Conservation (phyloP, 2,113 vertebrate species). For the Ivindomyrus marchei region DNA sequence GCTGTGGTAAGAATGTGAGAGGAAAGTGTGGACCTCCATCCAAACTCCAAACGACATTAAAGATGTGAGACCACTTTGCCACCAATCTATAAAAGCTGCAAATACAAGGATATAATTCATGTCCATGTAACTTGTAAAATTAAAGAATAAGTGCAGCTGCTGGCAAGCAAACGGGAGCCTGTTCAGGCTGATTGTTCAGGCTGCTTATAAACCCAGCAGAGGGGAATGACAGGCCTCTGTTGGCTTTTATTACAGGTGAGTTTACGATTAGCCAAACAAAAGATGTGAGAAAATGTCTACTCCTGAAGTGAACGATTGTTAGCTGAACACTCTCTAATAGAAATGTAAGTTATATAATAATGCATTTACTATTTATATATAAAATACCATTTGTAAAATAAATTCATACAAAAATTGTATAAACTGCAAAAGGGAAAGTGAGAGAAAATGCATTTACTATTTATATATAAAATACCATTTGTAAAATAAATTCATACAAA, state of each 20-base stretch:
- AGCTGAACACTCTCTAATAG: not conserved
- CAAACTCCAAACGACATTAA: not conserved
- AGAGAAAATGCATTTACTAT: not conserved
- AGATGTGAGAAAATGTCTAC: not conserved
- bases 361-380: not conserved
- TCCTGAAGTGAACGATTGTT: not conserved
- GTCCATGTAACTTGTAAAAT: not conserved
- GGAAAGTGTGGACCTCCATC: not conserved
- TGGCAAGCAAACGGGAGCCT: not conserved
- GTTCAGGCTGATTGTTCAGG: not conserved
- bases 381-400: not conserved
- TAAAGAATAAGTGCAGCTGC: not conserved
- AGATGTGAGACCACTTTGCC: not conserved
- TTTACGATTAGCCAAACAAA: not conserved
- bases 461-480: not conserved
- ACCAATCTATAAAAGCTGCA: not conserved
- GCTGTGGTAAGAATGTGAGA: not conserved
- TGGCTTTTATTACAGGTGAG: not conserved
- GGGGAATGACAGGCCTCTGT: not conserved
- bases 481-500: not conserved
- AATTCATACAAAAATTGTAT: not conserved
- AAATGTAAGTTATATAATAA: not conserved
- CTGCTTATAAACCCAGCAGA: not conserved
- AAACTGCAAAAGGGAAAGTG: not conserved
- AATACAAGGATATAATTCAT: not conserved